Percentiles rank a stretch among this genome's conserved stretches.
Conservation (phyloP, 2,888 invertebrate genomes). For the Leucoma salicis region DNA sequence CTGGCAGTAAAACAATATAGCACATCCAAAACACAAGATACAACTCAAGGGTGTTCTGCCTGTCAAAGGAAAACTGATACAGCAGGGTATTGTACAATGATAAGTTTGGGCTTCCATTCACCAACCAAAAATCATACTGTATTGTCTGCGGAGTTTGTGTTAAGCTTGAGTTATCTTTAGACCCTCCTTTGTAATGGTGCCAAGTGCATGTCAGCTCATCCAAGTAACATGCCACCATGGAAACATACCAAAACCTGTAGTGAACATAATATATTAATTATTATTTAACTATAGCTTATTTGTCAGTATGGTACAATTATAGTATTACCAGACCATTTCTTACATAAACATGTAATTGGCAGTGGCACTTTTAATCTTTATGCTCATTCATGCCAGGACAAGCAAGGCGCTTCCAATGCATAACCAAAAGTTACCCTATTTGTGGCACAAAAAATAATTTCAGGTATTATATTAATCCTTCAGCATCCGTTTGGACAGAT, state of each 20-base stretch:
- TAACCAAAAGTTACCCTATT: too few species aligned
- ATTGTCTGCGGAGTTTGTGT: slow-evolving; percentile 62
- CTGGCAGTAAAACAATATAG: slow-evolving; percentile 92
- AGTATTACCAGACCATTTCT: too few species aligned
- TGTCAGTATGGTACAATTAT: too few species aligned
- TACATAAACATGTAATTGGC: too few species aligned
- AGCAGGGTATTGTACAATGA: slow-evolving; percentile 93
- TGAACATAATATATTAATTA: too few species aligned
- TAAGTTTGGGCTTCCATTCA: slow-evolving; percentile 96
- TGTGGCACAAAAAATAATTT: too few species aligned
- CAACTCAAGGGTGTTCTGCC: slow-evolving; percentile 95
- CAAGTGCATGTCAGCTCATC: slow-evolving; percentile 91
- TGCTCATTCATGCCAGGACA: too few species aligned
- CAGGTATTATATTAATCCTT: too few species aligned
- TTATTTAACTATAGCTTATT: too few species aligned
- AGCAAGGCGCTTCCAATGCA: too few species aligned
- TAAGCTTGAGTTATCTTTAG: slow-evolving; percentile 57
- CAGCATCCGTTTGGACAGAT: too few species aligned
- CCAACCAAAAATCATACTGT: slow-evolving; percentile 96
- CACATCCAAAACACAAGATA: slow-evolving; percentile 93
- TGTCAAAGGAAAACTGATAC: slow-evolving; percentile 98
- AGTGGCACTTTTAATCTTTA: too few species aligned
- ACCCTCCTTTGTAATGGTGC: slow-evolving; percentile 85
- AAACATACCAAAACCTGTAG: slow-evolving; percentile 96
- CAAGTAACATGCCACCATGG: slow-evolving; percentile 95